Base-by-base conservation (phyloP, 2,888 invertebrate species). In the Troides helena region DNA sequence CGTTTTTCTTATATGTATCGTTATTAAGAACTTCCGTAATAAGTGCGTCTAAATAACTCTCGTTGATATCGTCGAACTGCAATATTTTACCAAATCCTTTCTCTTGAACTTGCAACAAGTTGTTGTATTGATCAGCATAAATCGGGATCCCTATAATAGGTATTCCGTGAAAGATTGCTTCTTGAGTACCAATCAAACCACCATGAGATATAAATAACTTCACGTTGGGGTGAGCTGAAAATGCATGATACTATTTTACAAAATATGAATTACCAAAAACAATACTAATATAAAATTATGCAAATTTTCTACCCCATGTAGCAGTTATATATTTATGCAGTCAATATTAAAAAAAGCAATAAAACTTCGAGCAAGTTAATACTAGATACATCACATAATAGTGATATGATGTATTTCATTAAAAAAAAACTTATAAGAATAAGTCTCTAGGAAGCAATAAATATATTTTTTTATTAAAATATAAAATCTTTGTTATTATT, bases 151-250 rank as follows among this genome's bases (percentile, higher is more conserved):
- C 93, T 10, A 94, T 73, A 6, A 94, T 84, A 3, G 95, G 95
- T 0, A 95, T 92, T n/a, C 93, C 95, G 75, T 94, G 87, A 78
- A 88, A 94, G 58, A 92, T 89, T 0, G 95, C 93, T 81, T 95
- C 95, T 75, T 94, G 93, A 1, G 94, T 88, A 58, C 95, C 94
- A 72, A 95, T 94, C 70, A 95, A 88, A 5, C 95, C 95, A 7
- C 95, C 95, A 76, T 95, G 95, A 0, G 95, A 94, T 75, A 96
- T 93, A 76, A 96, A 95, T 0, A 94, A 79, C 78, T 90, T 93
- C 17, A 93, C 77, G 67, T 94, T 94, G 0, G 93, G 93, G 82
- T 95, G 94, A 0, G 93, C 94, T 83, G 39, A n/a, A 25, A 63
- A 58, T n/a, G 18, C 6, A 53, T 7, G 8, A 53, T n/a, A n/a